phyloP scores from a whole-genome alignment of 1,140 invertebrate species.

The Pseudomyrmex dendroicus region DNA sequence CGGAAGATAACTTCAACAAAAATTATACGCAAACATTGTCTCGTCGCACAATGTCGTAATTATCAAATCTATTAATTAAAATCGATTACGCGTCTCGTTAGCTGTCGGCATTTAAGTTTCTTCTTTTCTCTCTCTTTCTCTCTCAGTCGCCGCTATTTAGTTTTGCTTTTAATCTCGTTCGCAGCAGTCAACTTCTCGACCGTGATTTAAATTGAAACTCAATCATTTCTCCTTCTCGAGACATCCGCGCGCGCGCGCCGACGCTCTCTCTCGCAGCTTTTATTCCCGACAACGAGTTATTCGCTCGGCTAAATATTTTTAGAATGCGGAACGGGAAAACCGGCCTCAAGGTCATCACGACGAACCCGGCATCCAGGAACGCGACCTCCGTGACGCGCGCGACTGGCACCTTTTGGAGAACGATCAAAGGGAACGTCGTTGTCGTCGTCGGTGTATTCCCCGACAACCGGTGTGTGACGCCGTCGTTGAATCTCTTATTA shows the following conservation, averaged over 20 bases:
- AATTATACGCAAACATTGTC: not conserved
- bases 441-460: not conserved
- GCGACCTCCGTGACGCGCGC: constrained; percentile 51
- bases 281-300: constrained; percentile 16
- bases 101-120: not conserved
- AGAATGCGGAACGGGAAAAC: constrained; percentile 75
- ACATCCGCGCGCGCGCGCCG: not conserved
- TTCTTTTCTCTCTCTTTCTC: not conserved
- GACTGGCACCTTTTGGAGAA: constrained; percentile 71
- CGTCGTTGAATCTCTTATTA: constrained; percentile 66
- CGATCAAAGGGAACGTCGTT: constrained; percentile 64
- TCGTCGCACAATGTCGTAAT: too few species aligned
- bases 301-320: constrained; percentile 66
- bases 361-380: constrained; percentile 50
- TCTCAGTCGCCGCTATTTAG: not conserved
- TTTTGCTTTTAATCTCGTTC: not conserved
- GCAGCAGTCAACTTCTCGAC: not conserved
- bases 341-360: constrained; percentile 62
- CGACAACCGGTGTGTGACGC: constrained; percentile 16
- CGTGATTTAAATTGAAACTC: not conserved
- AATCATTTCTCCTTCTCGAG: constrained; percentile 35
- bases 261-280: not conserved
- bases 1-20: not conserved
- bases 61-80: not conserved
- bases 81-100: not conserved